A percentile compares a stretch with the other conserved stretches of the same genome.
Conservation (phyloP, 1,140 invertebrate species). For the Polypedilum vanderplanki region DNA sequence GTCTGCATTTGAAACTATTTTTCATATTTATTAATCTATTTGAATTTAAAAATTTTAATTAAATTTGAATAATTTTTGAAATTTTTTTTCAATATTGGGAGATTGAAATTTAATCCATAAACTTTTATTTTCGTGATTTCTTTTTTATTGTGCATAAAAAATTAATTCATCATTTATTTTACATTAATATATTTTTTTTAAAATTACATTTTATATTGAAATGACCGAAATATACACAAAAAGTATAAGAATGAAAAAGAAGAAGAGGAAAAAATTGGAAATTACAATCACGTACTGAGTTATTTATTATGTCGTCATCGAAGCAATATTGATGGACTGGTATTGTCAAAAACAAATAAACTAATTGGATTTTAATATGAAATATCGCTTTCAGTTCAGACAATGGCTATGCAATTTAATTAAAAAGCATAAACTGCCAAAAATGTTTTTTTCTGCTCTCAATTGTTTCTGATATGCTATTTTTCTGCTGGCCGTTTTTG, state of each 20-base stretch:
- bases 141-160: too few species aligned
- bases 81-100: too few species aligned
- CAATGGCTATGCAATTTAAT: constrained; percentile 8
- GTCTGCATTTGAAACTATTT: too few species aligned
- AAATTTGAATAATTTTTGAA: too few species aligned
- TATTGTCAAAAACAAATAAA: constrained; percentile 27
- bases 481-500: background rate
- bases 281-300: constrained; percentile 25
- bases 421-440: constrained; percentile 3
- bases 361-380: constrained; percentile 25
- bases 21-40: too few species aligned
- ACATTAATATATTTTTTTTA: background rate
- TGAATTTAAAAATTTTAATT: too few species aligned
- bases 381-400: constrained; percentile 25
- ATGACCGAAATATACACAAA: background rate
- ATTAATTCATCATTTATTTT: background rate
- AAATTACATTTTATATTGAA: background rate
- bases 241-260: background rate
- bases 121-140: too few species aligned
- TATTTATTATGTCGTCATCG: constrained; percentile 23
- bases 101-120: too few species aligned
- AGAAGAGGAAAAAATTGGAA: background rate
- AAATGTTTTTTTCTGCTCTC: background rate
- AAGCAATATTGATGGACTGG: constrained; percentile 21
- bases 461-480: background rate